Percentiles rank a stretch among this genome's conserved stretches.
These are phyloP conservation scores for Blennius ocellaris DNA, from an alignment of 2,113 vertebrate genomes.

Conservation along the genomic window DNA sequence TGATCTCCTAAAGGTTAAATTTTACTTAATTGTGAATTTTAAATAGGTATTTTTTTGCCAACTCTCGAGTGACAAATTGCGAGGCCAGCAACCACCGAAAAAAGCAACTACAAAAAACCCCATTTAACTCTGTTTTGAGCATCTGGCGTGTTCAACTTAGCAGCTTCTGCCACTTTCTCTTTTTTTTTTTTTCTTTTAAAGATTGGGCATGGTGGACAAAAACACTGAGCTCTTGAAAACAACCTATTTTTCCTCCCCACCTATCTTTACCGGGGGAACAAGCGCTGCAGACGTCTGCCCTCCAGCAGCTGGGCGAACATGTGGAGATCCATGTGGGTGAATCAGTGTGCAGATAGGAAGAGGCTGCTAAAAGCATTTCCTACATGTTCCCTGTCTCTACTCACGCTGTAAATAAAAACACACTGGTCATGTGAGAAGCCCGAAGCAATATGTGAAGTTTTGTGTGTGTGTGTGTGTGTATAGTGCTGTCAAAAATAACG, in stretches of 20 bases:
- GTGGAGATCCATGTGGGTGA: conserved; percentile 1
- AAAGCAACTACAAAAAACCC: neutral
- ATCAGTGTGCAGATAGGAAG: neutral
- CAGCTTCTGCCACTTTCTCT: neutral
- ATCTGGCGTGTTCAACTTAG: neutral
- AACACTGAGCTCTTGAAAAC: neutral
- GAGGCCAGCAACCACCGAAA: too few species aligned
- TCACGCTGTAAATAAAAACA: conserved; percentile 5
- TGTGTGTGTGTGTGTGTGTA: too few species aligned
- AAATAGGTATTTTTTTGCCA: too few species aligned
- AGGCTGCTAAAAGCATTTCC: neutral
- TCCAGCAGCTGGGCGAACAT: neutral
- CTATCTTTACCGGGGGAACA: neutral
- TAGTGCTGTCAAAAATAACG: too few species aligned
- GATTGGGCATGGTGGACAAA: neutral
- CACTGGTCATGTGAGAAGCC: conserved; percentile 20
- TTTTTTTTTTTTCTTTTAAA: neutral
- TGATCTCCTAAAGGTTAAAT: too few species aligned
- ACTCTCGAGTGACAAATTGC: too few species aligned
- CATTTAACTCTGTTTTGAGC: neutral
- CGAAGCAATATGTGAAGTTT: conserved; percentile 8
- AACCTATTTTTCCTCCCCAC: neutral
- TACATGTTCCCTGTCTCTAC: neutral
- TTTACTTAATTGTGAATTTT: too few species aligned
- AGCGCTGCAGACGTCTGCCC: conserved; percentile 12